Evolutionary conservation across 2,113 vertebrate species (phyloP).

Genomic region (Rallus limicola): DNA sequence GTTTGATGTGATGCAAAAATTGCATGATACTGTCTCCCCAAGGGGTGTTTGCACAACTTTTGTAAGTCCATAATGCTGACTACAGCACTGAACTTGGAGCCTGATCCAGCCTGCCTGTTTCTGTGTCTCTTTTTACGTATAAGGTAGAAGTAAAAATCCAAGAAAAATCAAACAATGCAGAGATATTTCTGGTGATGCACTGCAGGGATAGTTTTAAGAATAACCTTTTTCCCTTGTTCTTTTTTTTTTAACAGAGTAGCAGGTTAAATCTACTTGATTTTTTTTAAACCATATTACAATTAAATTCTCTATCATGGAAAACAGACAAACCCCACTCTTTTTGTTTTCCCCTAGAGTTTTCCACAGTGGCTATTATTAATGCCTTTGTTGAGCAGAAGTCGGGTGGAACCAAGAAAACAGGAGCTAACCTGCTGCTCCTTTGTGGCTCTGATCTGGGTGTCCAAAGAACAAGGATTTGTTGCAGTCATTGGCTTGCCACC

Average conservation of each 20-base stretch:
- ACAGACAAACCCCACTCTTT: background rate
- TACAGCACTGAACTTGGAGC: background rate
- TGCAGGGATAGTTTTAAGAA: background rate
- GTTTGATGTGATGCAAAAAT: background rate
- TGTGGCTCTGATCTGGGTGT: background rate
- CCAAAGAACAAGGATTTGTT: conserved; percentile 16
- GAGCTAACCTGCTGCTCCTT: background rate
- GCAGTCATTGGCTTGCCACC: conserved; percentile 6
- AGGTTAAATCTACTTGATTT: background rate
- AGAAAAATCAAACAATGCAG: background rate
- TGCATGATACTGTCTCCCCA: background rate
- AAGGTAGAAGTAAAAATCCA: background rate
- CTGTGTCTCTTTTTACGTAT: background rate
- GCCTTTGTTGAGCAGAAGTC: conserved; percentile 12
- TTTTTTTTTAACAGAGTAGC: background rate
- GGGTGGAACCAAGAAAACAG: background rate
- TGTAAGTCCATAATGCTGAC: background rate
- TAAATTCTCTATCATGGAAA: background rate
- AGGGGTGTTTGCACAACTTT: background rate
- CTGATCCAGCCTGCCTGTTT: background rate
- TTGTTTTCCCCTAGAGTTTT: background rate
- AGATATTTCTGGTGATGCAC: background rate
- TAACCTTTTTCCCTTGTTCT: fast-evolving
- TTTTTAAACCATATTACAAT: background rate
- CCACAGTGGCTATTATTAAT: background rate